Conservation (phyloP, 2,797 vertebrate species). For the Halcyon chelicuti region DNA sequence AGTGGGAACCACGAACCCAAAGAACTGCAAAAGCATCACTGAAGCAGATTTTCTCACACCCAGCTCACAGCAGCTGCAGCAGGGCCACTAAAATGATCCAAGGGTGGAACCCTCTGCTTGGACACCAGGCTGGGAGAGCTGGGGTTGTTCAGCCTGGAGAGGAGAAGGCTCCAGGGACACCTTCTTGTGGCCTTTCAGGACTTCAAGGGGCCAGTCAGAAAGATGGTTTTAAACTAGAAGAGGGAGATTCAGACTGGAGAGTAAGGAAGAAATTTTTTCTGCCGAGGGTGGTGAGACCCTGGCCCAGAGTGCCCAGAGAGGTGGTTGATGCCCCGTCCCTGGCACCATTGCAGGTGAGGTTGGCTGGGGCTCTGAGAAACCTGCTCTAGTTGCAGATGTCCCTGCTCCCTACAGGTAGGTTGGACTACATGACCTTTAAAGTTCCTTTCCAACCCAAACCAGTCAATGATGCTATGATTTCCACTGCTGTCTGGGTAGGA, state of each 20-base stretch:
- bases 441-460: neutral
- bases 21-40: neutral
- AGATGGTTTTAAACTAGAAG: neutral
- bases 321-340: neutral
- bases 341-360: neutral
- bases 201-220: neutral
- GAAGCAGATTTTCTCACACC: neutral
- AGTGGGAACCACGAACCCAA: neutral
- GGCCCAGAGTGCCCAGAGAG: neutral
- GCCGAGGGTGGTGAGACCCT: neutral
- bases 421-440: neutral
- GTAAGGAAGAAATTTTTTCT: neutral
- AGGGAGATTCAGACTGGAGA: neutral
- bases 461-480: neutral
- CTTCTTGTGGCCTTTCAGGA: neutral
- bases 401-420: neutral
- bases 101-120: neutral
- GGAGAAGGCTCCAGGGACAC: neutral
- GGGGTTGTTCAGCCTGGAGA: neutral
- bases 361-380: neutral
- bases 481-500: neutral
- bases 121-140: neutral
- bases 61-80: neutral
- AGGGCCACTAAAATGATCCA: neutral
- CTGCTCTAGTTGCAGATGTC: neutral